Base-by-base conservation (phyloP, 2,888 invertebrate species). In the Cephus nigrinus region DNA sequence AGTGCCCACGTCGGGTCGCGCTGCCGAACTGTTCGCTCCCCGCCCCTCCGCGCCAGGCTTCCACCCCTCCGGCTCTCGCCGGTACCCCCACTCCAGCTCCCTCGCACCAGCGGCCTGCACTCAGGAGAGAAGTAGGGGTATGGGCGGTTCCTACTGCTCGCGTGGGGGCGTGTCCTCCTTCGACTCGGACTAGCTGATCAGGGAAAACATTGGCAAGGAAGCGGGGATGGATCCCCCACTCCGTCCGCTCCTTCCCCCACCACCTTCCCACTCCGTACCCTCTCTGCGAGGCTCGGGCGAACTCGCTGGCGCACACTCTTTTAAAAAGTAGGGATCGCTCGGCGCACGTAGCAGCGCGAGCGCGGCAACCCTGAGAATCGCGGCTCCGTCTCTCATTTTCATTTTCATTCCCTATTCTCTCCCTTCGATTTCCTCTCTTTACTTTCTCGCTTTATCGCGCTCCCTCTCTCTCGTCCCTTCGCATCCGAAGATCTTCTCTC, bases 1-100 rank as follows among this genome's bases (percentile, higher is more conserved):
- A 91, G 91, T 91, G 90, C 90, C 91, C 91, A 89, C 90, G 90
- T 90, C 90, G 91, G 91, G 90, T 91, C 89, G 91, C 91, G 90
- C 91, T 90, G 91, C 91, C 90, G 90, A 91, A 91, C 91, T 91
- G 91, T 81, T 88, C 87, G 88, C 87, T 90, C 90, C 90, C 91
- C 91, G 91, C 91, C 91, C 91, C 90, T 88, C 90, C 88, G 85
- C 85, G 82, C 82, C 84, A 84, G 85, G 82, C 84, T 84, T 83
- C 85, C 87, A 83, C 90, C 90, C 88, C 89, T 84, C 86, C 81
- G 76, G 33, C 68, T 33, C 73, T 35, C 35, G 31, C 68, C 55
- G n/a, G 68, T 32, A 12, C 68, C 78, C 75, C 78, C 78, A 78
- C 78, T 30, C 55, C 71, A 69, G 69, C 74, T 79, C 76, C 72